These are phyloP conservation scores for Xenentodon cancila DNA, from an alignment of 2,797 vertebrate genomes.

Conservation along the genomic window DNA sequence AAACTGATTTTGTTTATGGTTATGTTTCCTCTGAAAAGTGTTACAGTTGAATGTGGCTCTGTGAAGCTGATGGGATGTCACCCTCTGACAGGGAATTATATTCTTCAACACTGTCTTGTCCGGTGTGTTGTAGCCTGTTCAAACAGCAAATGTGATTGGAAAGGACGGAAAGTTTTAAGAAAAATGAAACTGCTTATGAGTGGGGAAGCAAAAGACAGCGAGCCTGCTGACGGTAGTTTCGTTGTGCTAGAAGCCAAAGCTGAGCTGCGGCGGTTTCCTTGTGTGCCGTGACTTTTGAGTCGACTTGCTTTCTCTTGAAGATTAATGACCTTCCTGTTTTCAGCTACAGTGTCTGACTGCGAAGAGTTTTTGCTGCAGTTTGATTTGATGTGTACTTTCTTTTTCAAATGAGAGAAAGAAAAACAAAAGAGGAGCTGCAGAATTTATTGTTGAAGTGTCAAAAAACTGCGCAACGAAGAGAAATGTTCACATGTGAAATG, in stretches of 20 bases:
- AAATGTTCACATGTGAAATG: not conserved
- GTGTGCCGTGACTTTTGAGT: slow-evolving; percentile 48
- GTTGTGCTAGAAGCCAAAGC: slow-evolving; percentile 31
- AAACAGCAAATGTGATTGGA: too few relatives aligned
- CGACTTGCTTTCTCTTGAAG: slow-evolving; percentile 50
- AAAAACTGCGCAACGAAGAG: slow-evolving; percentile 4
- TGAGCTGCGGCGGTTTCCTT: slow-evolving; percentile 45
- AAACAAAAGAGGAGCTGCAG: slow-evolving; percentile 16
- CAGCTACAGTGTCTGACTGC: slow-evolving; percentile 52
- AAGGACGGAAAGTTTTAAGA: too few relatives aligned
- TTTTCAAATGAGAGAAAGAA: not conserved
- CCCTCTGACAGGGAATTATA: too few relatives aligned
- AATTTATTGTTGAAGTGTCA: slow-evolving; percentile 27
- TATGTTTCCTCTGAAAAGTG: not conserved
- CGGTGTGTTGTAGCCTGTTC: too few relatives aligned
- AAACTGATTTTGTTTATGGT: not conserved
- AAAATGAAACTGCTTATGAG: too few relatives aligned
- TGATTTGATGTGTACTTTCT: slow-evolving; percentile 34
- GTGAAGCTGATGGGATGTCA: too few relatives aligned
- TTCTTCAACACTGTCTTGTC: too few relatives aligned
- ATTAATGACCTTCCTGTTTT: slow-evolving; percentile 76
- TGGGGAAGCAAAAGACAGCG: slow-evolving; percentile 26
- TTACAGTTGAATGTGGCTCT: not conserved
- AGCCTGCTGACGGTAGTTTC: slow-evolving; percentile 27
- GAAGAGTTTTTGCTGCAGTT: slow-evolving; percentile 43